Evolutionary conservation across 1,140 invertebrate genomes (phyloP), one percentile per base, ranked within the genome.

Genomic region (Nasonia longicornis): DNA sequence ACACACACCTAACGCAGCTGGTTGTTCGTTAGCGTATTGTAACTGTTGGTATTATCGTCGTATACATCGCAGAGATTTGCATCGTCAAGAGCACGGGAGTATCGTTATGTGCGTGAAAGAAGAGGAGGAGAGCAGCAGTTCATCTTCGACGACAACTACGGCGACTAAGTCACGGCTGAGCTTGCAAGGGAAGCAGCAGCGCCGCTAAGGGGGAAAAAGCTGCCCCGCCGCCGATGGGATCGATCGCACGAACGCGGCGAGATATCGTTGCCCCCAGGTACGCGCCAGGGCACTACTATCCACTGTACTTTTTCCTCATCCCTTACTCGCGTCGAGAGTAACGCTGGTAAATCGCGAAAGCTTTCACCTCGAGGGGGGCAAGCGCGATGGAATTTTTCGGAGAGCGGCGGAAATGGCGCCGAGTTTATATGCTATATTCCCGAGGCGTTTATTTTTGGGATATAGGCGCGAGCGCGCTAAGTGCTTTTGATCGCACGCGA

Each of bases 181-280:
- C 52, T 58, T 58, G 3, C 52, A 58, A 14, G 48, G 3, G 48
- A 52, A 52, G 16, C 52, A 58, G 52, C 16, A 58, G 52, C 16
- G 52, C 52, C 20, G 20, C 20, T 58, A n/a, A 58, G 52, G 20
- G 52, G 52, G 20, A n/a, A 58, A 52, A 58, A 58, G 52, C 52
- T 58, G 80, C 80, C 83, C 85, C 82, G 83, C 84, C 83, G 83
- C 85, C 85, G 85, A 86, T 84, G 83, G 77, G 35, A 85, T 85
- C 86, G 85, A 85, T 86, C 85, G 86, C 67, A 35, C 76, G 80
- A 79, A 83, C 81, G 83, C 86, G 79, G 77, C 84, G 81, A 83
- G 31, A 71, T 48, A 79, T 35, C 52, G 48, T 70, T 74, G 35
- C 10, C 76, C 42, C 79, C n/a, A 70, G 35, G 38, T 31, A 45